These are phyloP conservation scores for Oncorhynchus keta DNA, from an alignment of 2,113 vertebrate genomes.

Conservation along the genomic window DNA sequence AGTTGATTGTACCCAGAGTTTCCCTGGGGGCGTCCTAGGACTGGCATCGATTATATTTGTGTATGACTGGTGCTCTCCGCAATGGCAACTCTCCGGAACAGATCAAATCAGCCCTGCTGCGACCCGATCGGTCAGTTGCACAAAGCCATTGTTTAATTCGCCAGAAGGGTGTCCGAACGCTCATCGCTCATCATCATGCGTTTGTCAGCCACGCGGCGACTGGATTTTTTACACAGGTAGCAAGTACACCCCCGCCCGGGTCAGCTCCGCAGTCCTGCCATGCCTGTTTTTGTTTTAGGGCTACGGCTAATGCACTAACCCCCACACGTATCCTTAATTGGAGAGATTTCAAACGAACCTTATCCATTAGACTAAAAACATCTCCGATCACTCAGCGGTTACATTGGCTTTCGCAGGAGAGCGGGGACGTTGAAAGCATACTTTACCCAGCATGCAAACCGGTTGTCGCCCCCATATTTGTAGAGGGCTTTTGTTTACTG, in stretches of 20 bases:
- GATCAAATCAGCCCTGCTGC: constrained; percentile 26
- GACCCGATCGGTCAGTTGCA: constrained; percentile 28
- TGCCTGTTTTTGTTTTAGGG: background rate
- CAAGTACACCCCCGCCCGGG: background rate
- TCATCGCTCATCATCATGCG: constrained; percentile 2
- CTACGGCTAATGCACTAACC: constrained; percentile 1
- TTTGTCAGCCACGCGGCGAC: background rate
- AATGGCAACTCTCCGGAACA: constrained; percentile 45
- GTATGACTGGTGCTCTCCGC: constrained; percentile 34
- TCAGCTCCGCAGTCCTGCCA: background rate
- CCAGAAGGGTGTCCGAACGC: constrained; percentile 8
- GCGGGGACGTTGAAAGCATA: background rate
- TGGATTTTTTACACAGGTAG: background rate
- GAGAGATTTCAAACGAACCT: constrained; percentile 13
- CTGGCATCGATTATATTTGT: constrained; percentile 26
- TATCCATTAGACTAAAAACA: constrained; percentile 12
- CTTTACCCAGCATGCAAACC: constrained; percentile 12
- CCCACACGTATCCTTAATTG: constrained; percentile 1
- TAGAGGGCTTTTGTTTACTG: constrained; percentile 11
- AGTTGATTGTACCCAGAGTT: constrained; percentile 38
- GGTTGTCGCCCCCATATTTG: constrained; percentile 12
- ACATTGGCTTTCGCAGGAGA: background rate
- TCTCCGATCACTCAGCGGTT: background rate
- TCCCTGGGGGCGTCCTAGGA: constrained; percentile 30
- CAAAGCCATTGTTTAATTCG: constrained; percentile 19